These are phyloP conservation scores for Dinoponera quadriceps DNA, from an alignment of 1,140 invertebrate species.

Conservation along the genomic window DNA sequence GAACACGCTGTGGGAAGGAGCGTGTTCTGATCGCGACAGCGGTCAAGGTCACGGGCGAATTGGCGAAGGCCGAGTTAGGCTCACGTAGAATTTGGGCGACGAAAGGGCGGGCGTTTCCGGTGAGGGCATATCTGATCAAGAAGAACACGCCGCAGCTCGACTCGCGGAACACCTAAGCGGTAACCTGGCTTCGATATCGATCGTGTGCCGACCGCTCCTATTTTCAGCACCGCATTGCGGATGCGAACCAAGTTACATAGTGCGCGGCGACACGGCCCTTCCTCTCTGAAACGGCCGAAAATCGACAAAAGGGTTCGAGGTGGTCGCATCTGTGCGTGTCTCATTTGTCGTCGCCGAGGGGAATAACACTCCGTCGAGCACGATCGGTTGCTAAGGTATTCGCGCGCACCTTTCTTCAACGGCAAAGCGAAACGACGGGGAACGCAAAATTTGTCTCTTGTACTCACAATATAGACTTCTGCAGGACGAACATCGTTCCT, in stretches of 20 bases:
- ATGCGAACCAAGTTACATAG: slow-evolving; percentile 72
- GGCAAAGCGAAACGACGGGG: neutral
- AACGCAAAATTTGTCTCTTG: slow-evolving; percentile 34
- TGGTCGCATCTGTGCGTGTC: slow-evolving; percentile 26
- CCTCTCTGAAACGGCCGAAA: neutral
- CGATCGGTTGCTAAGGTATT: neutral
- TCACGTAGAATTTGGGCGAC: neutral
- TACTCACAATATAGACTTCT: slow-evolving; percentile 84
- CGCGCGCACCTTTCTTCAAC: too few species aligned
- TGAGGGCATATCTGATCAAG: neutral
- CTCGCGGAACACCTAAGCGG: neutral
- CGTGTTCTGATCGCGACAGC: neutral
- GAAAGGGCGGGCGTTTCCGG: neutral
- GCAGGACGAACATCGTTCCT: slow-evolving; percentile 81
- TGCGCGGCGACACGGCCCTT: slow-evolving; percentile 31
- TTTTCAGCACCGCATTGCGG: slow-evolving; percentile 79
- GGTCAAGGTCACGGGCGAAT: neutral
- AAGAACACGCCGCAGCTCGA: neutral
- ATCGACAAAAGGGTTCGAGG: neutral
- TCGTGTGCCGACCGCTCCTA: slow-evolving; percentile 71
- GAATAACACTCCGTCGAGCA: too few species aligned
- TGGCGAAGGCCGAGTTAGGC: neutral
- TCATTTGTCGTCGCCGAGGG: too few species aligned
- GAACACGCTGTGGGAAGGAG: neutral
- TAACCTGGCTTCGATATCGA: slow-evolving; percentile 73